Conservation (phyloP, 2,888 invertebrate species). For the Ophion ventricosus region DNA sequence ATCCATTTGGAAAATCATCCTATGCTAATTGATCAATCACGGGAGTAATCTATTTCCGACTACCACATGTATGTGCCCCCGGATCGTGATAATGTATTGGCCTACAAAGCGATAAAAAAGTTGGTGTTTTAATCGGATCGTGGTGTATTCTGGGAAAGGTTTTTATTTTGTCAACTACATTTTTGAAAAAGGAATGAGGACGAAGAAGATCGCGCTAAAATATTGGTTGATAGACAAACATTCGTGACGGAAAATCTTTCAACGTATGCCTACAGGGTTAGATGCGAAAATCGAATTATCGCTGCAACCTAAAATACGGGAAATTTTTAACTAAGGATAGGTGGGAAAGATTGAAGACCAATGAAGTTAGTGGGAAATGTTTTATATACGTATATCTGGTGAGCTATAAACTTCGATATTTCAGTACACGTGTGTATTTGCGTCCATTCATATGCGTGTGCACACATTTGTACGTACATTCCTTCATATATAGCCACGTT, state of each 20-base stretch:
- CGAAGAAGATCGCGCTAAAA: too few relatives aligned
- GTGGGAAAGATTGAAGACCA: not conserved
- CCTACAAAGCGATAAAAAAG: not conserved
- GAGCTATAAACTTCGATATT: not conserved
- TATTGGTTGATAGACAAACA: not conserved
- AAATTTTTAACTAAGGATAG: not conserved
- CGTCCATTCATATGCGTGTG: constrained; percentile 4
- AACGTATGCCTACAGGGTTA: not conserved
- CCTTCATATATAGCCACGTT: constrained; percentile 58
- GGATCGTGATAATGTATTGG: not conserved
- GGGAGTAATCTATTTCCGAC: constrained; percentile 9
- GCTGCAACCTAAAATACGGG: not conserved
- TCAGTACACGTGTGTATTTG: not conserved
- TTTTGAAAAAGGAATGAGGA: too few relatives aligned
- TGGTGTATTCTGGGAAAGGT: too few relatives aligned
- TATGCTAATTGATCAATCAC: constrained; percentile 23
- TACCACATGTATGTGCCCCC: not conserved
- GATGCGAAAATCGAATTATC: not conserved
- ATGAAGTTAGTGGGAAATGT: not conserved
- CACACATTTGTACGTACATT: constrained; percentile 15
- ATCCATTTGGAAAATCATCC: too few relatives aligned
- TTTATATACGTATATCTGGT: too few relatives aligned
- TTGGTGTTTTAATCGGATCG: too few relatives aligned
- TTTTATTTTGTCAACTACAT: too few relatives aligned
- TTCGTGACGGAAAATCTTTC: not conserved